Evolutionary conservation across 2,888 invertebrate species (phyloP), one percentile per base, ranked within the genome.

Genomic region (Idaea dimidiata): DNA sequence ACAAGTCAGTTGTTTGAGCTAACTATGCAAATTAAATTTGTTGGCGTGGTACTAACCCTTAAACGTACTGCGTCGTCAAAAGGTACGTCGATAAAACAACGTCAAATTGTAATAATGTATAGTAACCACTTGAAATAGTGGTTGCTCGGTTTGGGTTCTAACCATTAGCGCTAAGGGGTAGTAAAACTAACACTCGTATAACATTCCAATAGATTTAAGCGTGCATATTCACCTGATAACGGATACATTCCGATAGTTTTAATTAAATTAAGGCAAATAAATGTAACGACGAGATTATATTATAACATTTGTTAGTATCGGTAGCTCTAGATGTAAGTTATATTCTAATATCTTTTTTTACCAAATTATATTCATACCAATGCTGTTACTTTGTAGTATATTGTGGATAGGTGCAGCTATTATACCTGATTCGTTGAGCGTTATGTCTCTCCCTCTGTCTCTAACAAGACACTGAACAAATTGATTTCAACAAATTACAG

Each of bases 331-430:
- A 70, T 60, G 53, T 78, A 86, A 89, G 88, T 81, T 83, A 86
- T 84, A 88, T 87, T 77, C 66, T 67, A 70, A 63, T 67, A 67
- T 73, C 79, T 82, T 84, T 83, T 83, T 83, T 89, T 89, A 90
- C 91, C 90, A 91, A 91, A 90, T 90, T 90, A 79, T 82, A 87
- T 86, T 84, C 82, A 91, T 91, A 91, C 91, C 91, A 91, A 91
- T 91, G 91, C 86, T 87, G 84, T 87, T 87, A 87, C 80, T 75
- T 80, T 82, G 76, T 85, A 84, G 78, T 82, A 78, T 80, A 79
- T 81, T 77, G 70, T 75, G 72, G 69, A 69, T 72, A 76, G 78
- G 75, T 75, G 81, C 80, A 78, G 76, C 74, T 75, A 64, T 8
- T 43, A 43, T 43, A 70, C 64, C 60, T 61, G 58, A 60, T 60